A percentile compares a stretch with the other conserved stretches of the same genome.
These are phyloP conservation scores for Aphelocoma coerulescens DNA, from an alignment of 2,113 vertebrate species.

Conservation along the genomic window DNA sequence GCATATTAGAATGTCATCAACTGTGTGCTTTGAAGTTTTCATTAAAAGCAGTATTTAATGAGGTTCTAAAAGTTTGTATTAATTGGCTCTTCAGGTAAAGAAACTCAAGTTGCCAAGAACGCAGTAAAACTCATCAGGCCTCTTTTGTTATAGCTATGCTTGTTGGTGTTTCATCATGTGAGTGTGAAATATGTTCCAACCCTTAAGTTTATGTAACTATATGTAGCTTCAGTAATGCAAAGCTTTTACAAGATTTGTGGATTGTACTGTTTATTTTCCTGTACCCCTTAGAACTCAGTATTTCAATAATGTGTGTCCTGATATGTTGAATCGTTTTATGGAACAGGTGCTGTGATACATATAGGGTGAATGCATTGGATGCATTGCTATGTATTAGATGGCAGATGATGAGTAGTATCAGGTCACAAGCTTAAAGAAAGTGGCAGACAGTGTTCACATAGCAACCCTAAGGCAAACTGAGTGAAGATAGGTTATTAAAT, in stretches of 20 bases:
- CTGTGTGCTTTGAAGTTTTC: constrained; percentile 54
- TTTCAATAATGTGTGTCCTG: background rate
- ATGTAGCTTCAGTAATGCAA: constrained; percentile 45
- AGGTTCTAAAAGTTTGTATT: constrained; percentile 46
- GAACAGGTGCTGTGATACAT: background rate
- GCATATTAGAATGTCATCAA: constrained; percentile 57
- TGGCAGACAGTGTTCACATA: background rate
- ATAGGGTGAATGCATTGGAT: background rate
- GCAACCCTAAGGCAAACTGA: background rate
- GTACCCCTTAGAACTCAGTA: background rate
- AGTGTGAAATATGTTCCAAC: constrained; percentile 61
- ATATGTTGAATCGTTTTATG: background rate
- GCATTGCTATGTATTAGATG: background rate
- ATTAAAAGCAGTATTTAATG: constrained; percentile 58
- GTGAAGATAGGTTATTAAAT: background rate
- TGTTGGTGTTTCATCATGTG: constrained; percentile 58
- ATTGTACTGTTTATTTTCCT: constrained; percentile 32
- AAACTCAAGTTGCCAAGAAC: constrained; percentile 50
- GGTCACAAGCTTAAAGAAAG: background rate
- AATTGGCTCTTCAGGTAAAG: constrained; percentile 60
- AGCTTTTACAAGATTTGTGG: constrained; percentile 19
- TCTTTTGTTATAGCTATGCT: constrained; percentile 50
- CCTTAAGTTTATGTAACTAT: constrained; percentile 48
- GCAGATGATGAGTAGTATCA: background rate
- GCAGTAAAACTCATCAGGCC: constrained; percentile 42